phyloP scores from a whole-genome alignment of 2,888 invertebrate genomes.

The Mythimna loreyi region DNA sequence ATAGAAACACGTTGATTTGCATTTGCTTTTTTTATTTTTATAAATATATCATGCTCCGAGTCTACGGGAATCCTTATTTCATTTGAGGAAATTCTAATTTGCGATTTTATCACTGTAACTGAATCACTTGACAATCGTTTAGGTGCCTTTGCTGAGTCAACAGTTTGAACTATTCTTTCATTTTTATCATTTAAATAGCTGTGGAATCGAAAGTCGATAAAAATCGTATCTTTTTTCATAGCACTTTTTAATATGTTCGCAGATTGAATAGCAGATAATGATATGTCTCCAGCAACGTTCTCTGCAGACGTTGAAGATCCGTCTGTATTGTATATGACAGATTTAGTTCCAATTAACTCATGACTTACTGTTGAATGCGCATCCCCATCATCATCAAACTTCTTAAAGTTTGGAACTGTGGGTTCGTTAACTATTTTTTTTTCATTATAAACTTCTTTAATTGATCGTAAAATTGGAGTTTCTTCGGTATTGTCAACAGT shows the following conservation, averaged over 20 bases:
- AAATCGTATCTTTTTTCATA: conserved; percentile 39
- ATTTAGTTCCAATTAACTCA: conserved; percentile 23
- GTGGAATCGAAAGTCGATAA: conserved; percentile 76
- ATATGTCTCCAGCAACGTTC: neutral
- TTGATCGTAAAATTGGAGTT: neutral
- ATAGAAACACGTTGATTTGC: conserved; percentile 57
- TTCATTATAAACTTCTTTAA: conserved; percentile 14
- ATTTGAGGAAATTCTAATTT: conserved; percentile 65
- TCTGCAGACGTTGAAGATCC: neutral
- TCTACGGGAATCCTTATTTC: conserved; percentile 76
- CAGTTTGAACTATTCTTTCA: conserved; percentile 72
- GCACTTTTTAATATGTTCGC: conserved; percentile 38
- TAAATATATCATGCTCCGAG: conserved; percentile 70
- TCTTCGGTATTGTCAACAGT: conserved; percentile 2
- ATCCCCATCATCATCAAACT: conserved; percentile 2
- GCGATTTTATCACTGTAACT: conserved; percentile 70
- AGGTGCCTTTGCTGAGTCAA: conserved; percentile 64
- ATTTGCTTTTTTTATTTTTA: conserved; percentile 67
- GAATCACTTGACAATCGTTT: conserved; percentile 63
- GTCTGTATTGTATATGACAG: conserved; percentile 10
- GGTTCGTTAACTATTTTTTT: neutral
- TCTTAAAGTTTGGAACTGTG: conserved; percentile 4
- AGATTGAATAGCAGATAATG: conserved; percentile 25
- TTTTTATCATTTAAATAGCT: conserved; percentile 72
- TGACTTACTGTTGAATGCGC: conserved; percentile 8